Evolutionary conservation across 2,888 invertebrate species (phyloP).

Genomic region (Maniola hyperantus): DNA sequence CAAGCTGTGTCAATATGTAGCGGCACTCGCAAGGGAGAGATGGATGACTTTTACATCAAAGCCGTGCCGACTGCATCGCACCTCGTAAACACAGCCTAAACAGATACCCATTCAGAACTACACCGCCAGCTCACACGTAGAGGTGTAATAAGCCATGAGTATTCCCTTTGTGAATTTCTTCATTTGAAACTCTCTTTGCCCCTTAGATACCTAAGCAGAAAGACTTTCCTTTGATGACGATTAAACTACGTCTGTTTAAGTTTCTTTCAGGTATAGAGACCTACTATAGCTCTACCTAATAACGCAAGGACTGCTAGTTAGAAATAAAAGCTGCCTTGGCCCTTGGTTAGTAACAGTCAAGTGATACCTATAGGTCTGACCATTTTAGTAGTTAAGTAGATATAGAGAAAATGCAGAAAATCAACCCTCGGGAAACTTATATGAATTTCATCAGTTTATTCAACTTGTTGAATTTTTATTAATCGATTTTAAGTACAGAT

Average conservation of each 20-base stretch:
- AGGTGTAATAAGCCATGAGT: constrained; percentile 36
- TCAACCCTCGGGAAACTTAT: too few relatives aligned
- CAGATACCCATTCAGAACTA: constrained; percentile 39
- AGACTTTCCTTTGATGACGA: constrained; percentile 8
- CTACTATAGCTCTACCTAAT: too few relatives aligned
- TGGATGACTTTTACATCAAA: constrained; percentile 77
- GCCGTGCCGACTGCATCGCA: constrained; percentile 59
- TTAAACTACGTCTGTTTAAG: constrained; percentile 3
- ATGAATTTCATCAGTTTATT: too few relatives aligned
- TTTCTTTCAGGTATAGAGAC: neutral
- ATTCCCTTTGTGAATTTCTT: constrained; percentile 28
- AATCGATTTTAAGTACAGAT: too few relatives aligned
- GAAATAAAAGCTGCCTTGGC: too few relatives aligned
- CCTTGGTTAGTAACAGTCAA: too few relatives aligned
- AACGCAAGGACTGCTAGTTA: neutral
- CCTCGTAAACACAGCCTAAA: constrained; percentile 51
- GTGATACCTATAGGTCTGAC: too few relatives aligned
- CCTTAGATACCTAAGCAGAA: constrained; percentile 38
- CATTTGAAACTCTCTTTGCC: constrained; percentile 23
- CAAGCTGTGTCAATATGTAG: constrained; percentile 68
- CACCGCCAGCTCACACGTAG: constrained; percentile 31
- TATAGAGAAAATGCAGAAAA: too few relatives aligned
- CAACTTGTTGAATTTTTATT: too few relatives aligned
- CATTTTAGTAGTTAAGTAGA: too few relatives aligned
- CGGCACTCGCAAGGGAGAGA: constrained; percentile 59